Evolutionary conservation across 2,113 vertebrate genomes (phyloP).

Genomic region (Mustela nigripes): DNA sequence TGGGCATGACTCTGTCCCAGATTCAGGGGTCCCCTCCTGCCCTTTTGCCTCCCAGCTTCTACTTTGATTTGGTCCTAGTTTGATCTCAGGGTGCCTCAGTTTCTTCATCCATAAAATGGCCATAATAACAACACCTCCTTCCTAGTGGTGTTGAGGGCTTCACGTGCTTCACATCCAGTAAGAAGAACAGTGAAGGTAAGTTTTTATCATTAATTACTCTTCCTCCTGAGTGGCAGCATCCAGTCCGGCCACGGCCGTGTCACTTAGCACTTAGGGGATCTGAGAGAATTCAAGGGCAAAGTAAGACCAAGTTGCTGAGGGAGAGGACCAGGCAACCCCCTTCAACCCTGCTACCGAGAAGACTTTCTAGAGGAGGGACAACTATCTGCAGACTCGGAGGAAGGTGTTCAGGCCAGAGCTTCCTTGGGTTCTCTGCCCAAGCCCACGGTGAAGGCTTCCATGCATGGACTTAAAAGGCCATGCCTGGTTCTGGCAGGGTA

Average conservation of each 20-base stretch:
- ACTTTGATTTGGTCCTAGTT: background rate
- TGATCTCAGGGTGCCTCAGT: background rate
- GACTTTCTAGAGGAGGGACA: background rate
- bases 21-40: background rate
- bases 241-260: accelerated
- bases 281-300: background rate
- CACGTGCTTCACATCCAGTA: too few species aligned
- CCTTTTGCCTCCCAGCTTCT: background rate
- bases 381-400: background rate
- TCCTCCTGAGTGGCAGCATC: background rate
- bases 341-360: background rate
- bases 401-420: background rate
- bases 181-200: background rate
- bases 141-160: background rate
- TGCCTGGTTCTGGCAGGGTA: background rate
- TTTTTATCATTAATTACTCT: background rate
- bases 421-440: background rate
- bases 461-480: background rate
- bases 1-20: accelerated
- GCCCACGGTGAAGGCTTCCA: background rate
- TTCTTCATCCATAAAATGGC: background rate
- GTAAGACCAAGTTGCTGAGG: accelerated
- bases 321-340: background rate
- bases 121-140: background rate
- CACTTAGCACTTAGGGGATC: background rate